Base-by-base conservation (phyloP, 2,888 invertebrate genomes). In the Scaptomyza flava region DNA sequence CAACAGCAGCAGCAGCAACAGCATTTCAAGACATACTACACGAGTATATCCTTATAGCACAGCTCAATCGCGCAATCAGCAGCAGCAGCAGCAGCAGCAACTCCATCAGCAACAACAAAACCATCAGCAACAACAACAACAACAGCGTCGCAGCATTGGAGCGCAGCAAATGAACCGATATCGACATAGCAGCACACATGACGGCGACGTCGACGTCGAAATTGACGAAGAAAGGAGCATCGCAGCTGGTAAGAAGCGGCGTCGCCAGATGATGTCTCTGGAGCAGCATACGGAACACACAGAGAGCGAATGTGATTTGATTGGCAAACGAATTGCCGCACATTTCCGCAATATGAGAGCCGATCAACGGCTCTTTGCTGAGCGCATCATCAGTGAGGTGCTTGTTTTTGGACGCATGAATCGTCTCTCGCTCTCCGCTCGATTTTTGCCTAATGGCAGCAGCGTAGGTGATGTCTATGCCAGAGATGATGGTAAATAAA, bases 311-410 rank as follows among this genome's bases (percentile, higher is more conserved):
- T 84, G 83, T 47, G 68, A 76, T 36, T 56, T 79, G 31, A 81
- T 87, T 58, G 83, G 84, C 17, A 75, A 63, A 45, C 84, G 83
- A 6, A 75, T 83, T 75, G 79, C 87, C 2, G 62, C 75, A 34
- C 83, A 83, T 63, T 84, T 83, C 47, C 87, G 75, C 31, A 67
- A 84, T 23, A 83, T 83, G 84, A 70, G 69, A 4, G n/a, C 62
- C 47, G 79, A 83, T 52, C 87, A 83, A 53, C 74, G 87, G 1
- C 85, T 83, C 27, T 84, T 58, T 6, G 82, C 82, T 11, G 82
- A 83, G 43, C 68, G 79, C 52, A 81, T 83, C 53, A 84, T 83
- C 51, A 73, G 81, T 27, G 85, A 83, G 41, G 87, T 83, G 48
- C 57, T 83, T 0, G 67, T 83, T 42, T 84, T 66, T 41, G 83